phyloP scores from a whole-genome alignment of 2,888 invertebrate species.

The Scaeva pyrastri region DNA sequence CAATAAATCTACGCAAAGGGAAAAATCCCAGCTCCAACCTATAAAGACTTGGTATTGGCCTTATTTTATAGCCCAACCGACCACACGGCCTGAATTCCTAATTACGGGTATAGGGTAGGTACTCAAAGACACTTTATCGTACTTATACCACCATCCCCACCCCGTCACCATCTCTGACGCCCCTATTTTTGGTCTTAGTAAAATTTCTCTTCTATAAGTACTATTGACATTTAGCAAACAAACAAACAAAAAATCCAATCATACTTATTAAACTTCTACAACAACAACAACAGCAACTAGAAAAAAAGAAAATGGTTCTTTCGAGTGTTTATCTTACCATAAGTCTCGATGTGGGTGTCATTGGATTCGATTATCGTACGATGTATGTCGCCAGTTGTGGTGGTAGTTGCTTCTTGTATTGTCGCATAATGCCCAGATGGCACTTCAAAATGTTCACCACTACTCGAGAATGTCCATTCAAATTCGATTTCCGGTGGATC shows the following conservation, averaged over 20 bases:
- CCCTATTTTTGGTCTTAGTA: neutral
- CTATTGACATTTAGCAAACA: neutral
- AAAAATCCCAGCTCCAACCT: too few relatives aligned
- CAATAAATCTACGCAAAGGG: too few relatives aligned
- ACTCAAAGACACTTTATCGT: neutral
- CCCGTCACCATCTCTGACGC: neutral
- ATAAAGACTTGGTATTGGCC: too few relatives aligned
- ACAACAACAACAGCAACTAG: neutral
- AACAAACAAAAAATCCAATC: constrained; percentile 19
- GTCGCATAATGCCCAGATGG: constrained; percentile 87
- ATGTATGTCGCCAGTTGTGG: constrained; percentile 82
- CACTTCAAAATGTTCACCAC: constrained; percentile 93
- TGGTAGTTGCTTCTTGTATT: constrained; percentile 85
- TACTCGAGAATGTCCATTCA: constrained; percentile 95
- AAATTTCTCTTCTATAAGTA: neutral
- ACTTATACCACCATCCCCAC: too few relatives aligned
- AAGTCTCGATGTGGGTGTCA: constrained; percentile 83
- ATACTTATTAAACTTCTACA: constrained; percentile 5
- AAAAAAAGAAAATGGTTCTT: neutral
- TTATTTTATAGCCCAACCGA: neutral
- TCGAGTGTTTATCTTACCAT: constrained; percentile 79
- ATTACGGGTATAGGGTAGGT: neutral
- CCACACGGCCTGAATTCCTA: neutral
- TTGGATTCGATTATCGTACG: constrained; percentile 83
- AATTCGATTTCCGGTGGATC: constrained; percentile 94